These are phyloP conservation scores for Allophyes oxyacanthae DNA, from an alignment of 2,888 invertebrate genomes.

Conservation along the genomic window DNA sequence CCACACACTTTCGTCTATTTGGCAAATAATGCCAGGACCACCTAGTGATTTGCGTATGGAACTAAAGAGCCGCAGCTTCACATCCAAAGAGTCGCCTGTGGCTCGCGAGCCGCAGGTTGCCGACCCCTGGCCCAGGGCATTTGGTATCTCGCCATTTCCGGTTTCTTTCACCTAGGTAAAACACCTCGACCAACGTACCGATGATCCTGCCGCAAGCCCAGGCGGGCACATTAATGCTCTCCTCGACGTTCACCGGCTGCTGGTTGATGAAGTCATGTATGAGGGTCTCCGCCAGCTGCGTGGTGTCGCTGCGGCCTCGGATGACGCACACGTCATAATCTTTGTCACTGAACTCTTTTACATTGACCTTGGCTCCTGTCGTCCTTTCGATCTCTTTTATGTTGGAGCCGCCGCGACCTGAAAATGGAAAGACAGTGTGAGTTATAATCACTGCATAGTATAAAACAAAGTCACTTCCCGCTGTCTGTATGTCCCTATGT, in stretches of 20 bases:
- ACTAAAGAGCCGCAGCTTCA: too few species aligned
- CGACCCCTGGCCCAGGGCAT: too few species aligned
- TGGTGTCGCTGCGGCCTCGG: constrained; percentile 91
- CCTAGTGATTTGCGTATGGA: too few species aligned
- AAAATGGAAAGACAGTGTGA: not conserved
- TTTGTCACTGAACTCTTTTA: constrained; percentile 83
- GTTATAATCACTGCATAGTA: too few species aligned
- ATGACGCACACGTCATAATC: constrained; percentile 92
- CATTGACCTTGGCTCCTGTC: constrained; percentile 88
- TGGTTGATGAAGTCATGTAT: constrained; percentile 92
- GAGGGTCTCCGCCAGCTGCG: constrained; percentile 91
- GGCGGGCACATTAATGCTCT: constrained; percentile 91
- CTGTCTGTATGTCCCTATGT: too few species aligned
- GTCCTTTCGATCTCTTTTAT: constrained; percentile 93
- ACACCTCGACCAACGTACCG: constrained; percentile 73
- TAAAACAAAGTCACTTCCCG: too few species aligned
- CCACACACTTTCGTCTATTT: too few species aligned
- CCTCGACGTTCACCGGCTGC: constrained; percentile 91
- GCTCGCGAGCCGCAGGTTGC: too few species aligned
- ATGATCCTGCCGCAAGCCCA: constrained; percentile 92
- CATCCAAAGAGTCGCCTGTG: too few species aligned
- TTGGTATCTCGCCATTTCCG: not conserved
- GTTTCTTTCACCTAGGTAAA: not conserved
- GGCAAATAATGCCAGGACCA: too few species aligned
- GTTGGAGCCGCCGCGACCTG: constrained; percentile 92